phyloP scores from a whole-genome alignment of 2,113 vertebrate species.

The Cyrtonyx montezumae region DNA sequence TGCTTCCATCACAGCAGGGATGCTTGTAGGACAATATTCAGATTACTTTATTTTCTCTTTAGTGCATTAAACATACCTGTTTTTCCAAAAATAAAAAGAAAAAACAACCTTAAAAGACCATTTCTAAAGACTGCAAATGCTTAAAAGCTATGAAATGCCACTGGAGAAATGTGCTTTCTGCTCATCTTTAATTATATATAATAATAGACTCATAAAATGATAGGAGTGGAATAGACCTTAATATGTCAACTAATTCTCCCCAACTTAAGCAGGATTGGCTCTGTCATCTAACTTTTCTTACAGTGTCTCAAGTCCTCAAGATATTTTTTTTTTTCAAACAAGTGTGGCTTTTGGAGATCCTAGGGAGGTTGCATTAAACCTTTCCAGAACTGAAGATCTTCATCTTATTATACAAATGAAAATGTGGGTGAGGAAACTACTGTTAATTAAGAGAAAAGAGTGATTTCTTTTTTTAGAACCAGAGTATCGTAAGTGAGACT shows the following conservation, averaged over 20 bases:
- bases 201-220: background rate
- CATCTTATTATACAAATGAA: background rate
- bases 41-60: background rate
- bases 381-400: background rate
- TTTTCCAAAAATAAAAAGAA: background rate
- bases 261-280: background rate
- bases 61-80: background rate
- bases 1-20: background rate
- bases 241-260: background rate
- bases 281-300: background rate
- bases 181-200: background rate
- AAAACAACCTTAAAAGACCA: background rate
- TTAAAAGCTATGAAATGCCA: background rate
- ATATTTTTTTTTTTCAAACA: background rate
- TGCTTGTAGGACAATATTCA: background rate
- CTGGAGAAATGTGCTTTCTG: background rate
- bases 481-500: background rate
- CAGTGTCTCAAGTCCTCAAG: background rate
- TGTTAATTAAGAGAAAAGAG: conserved; percentile 28
- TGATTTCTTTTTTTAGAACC: background rate
- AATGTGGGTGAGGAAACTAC: background rate
- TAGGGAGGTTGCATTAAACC: background rate
- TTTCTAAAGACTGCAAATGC: background rate
- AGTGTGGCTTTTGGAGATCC: background rate
- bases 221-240: background rate